Base-by-base conservation (phyloP, 2,113 vertebrate species). In the Sander vitreus region DNA sequence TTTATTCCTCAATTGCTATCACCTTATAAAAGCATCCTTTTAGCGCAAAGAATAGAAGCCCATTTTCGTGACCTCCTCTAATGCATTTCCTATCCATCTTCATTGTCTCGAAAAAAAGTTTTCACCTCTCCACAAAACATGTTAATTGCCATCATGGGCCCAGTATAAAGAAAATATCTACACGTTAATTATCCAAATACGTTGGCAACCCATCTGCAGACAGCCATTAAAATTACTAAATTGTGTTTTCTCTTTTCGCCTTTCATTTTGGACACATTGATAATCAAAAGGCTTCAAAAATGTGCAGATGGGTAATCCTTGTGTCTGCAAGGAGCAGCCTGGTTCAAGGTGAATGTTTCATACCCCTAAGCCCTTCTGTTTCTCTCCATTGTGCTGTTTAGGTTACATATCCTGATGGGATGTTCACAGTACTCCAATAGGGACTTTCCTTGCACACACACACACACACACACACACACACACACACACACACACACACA, bases 261-360 rank as follows among this genome's bases (percentile, higher is more conserved):
- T 94, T 95, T 96, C 93, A 94, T 94, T 94, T 95, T 92, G 87
- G 88, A 95, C 93, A 93, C 92, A 92, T 93, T 95, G 89, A 95
- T 95, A 92, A 94, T 96, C 94, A 95, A 96, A 94, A 95, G 93
- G 94, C 95, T 93, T 94, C 94, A 95, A 94, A 95, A 95, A 93
- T 94, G 95, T 95, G 94, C 95, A 96, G 95, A 96, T 96, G 95
- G 95, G 94, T 91, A 95, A 94, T 94, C 91, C 90, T 92, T 92
- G 86, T 94, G 94, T 96, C 89, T 93, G 86, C 85, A 92, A 93
- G 92, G 93, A 95, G 92, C 93, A 86, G 92, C 88, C 89, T 90
- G 91, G 95, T 95, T 96, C 95, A 96, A 96, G 95, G 95, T 95
- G 93, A 96, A 88, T 89, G 92, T 94, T 93, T 89, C 92, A 93